Base-by-base conservation (phyloP, 2,888 invertebrate species). In the Ecliptopera silaceata region DNA sequence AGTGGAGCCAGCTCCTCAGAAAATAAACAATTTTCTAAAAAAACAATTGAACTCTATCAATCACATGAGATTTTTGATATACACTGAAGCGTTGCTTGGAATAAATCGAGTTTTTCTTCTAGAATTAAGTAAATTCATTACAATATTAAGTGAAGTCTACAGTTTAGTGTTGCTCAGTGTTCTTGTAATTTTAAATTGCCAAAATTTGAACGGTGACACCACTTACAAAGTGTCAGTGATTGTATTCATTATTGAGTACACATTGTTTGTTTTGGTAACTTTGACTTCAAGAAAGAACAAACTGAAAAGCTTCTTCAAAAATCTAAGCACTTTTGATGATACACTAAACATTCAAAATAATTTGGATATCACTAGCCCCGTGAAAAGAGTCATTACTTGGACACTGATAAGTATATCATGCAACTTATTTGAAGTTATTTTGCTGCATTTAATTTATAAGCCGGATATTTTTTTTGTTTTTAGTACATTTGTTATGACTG, bases 281-380 rank as follows among this genome's bases (percentile, higher is more conserved):
- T 46, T 77, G 11, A 56, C 77, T 1, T 49, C 75, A 0, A 70
- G 72, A 6, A 79, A 74, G 42, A 70, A 61, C 3, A 72, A 71
- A n/a, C 53, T 82, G 1, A 46, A 53, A 4, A 71, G 65, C 0
- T 72, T 82, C 1, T 75, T 84, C 12, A 56, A 68, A 18, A 74
- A 80, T 38, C 51, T 87, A 0, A 68, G 68, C 20, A 62, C 57
- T 1, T 82, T 84, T 29, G 86, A 87, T 56, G 65, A 72, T n/a
- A 63, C 59, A 1, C 59, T 87, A 10, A 81, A 84, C 17, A 77
- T 87, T 17, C 63, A 63, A 32, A 69, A 75, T 41, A 69, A 82
- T 29, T 60, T 74, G 4, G 22, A 59, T 0, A 51, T 72, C 6
- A 72, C 73, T 0, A 65, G 65, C 45, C 68, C 77, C 0, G 56